Percentiles rank a stretch among this genome's conserved stretches.
These are phyloP conservation scores for Leptonema lineaticorne DNA, from an alignment of 1,140 invertebrate genomes.

Conservation along the genomic window DNA sequence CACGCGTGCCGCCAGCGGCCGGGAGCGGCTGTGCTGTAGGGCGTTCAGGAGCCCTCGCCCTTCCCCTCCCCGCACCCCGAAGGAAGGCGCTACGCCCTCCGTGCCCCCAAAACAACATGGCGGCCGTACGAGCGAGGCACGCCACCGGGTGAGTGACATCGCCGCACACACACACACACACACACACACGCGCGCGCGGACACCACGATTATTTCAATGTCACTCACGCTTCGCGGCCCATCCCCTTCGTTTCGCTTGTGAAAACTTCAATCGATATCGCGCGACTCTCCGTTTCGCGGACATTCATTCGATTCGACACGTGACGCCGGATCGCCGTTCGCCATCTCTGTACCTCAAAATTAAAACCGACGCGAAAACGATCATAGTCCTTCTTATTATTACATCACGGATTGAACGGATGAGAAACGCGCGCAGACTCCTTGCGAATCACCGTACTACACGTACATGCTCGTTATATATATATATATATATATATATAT, in stretches of 20 bases:
- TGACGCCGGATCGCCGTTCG: no score
- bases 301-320: not conserved
- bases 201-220: not conserved
- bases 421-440: not conserved
- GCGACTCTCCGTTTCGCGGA: not conserved
- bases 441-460: no score
- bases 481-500: no score
- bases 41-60: not conserved
- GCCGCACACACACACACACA: not conserved
- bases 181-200: not conserved
- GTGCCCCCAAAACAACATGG: not conserved
- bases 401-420: not conserved
- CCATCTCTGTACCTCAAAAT: no score
- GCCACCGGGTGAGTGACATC: not conserved
- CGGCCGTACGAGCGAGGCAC: not conserved
- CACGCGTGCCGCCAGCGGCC: constrained; percentile 42
- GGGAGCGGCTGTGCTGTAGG: constrained; percentile 33
- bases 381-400: not conserved
- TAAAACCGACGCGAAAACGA: not conserved
- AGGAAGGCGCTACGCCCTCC: constrained; percentile 5
- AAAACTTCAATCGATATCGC: not conserved
- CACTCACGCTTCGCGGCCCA: not conserved
- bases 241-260: not conserved
- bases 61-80: not conserved
- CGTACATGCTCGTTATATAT: no score